A percentile compares a stretch with the other conserved stretches of the same genome.
These are phyloP conservation scores for Lutjanus campechanus DNA, from an alignment of 2,797 vertebrate genomes.

Conservation along the genomic window DNA sequence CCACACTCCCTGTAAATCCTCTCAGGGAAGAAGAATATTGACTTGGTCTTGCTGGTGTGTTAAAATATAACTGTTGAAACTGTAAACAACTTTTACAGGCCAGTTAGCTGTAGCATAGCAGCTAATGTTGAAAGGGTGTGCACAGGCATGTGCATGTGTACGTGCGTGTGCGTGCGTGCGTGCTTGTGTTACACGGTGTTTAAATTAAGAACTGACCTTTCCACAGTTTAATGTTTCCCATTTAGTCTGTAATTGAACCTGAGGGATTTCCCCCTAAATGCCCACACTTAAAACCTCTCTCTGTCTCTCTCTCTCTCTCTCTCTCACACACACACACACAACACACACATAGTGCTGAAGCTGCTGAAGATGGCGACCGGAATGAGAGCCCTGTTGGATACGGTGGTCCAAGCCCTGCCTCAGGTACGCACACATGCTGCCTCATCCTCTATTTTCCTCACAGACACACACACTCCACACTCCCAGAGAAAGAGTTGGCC, in stretches of 20 bases:
- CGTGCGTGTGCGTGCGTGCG: neutral
- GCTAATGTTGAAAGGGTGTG: neutral
- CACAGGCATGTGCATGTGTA: neutral
- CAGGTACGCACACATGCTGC: slow-evolving; percentile 86
- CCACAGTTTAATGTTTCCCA: slow-evolving; percentile 58
- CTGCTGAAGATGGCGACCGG: slow-evolving; percentile 93
- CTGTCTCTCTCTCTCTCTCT: slow-evolving; percentile 31
- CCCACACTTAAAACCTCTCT: slow-evolving; percentile 36
- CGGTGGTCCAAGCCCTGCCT: slow-evolving; percentile 96
- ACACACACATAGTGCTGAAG: slow-evolving; percentile 82
- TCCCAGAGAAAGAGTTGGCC: slow-evolving; percentile 18
- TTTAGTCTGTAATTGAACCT: slow-evolving; percentile 74
- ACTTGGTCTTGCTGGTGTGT: slow-evolving; percentile 5
- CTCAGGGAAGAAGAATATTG: neutral
- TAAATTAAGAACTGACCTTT: slow-evolving; percentile 74
- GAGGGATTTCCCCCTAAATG: slow-evolving; percentile 54
- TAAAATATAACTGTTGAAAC: slow-evolving; percentile 13
- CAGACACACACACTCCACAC: slow-evolving; percentile 5
- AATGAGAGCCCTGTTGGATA: slow-evolving; percentile 97
- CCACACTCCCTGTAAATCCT: slow-evolving; percentile 2
- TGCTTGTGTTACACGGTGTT: slow-evolving; percentile 11
- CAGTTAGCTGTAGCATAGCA: slow-evolving; percentile 17
- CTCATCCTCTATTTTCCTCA: neutral
- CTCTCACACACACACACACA: slow-evolving; percentile 5
- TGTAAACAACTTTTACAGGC: slow-evolving; percentile 11